Conservation (phyloP, 2,797 vertebrate genomes). For the Pampus argenteus region DNA sequence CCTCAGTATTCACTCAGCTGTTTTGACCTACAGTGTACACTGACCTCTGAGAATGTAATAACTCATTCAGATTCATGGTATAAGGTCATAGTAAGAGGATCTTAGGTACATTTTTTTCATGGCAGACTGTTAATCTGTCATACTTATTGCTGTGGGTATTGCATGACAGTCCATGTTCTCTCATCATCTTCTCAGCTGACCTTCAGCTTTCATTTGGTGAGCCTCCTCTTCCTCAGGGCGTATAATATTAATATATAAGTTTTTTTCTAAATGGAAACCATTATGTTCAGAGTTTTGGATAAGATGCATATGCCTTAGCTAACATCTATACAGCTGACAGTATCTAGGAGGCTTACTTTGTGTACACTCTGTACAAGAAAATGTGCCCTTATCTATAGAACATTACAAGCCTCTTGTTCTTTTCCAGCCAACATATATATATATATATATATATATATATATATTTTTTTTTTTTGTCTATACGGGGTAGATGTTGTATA, state of each 20-base stretch:
- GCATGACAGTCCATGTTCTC: constrained; percentile 71
- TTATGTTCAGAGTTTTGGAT: constrained; percentile 40
- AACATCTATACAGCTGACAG: constrained; percentile 35
- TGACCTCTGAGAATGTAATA: constrained; percentile 69
- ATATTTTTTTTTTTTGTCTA: constrained; percentile 1
- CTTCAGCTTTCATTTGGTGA: constrained; percentile 73
- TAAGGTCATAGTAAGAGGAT: constrained; percentile 64
- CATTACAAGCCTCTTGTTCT: neutral
- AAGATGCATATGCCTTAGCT: constrained; percentile 29
- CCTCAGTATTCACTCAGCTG: constrained; percentile 35
- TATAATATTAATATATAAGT: constrained; percentile 59
- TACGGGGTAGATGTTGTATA: neutral
- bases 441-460: too few relatives aligned
- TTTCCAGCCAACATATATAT: neutral
- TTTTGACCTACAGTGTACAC: constrained; percentile 52
- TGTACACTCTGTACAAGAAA: constrained; percentile 16
- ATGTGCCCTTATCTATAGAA: constrained; percentile 7
- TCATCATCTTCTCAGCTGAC: constrained; percentile 68
- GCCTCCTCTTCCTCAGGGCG: constrained; percentile 40
- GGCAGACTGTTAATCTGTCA: constrained; percentile 72
- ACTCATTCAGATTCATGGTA: constrained; percentile 63
- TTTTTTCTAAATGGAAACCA: constrained; percentile 66
- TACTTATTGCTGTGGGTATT: constrained; percentile 72
- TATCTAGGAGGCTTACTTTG: constrained; percentile 25
- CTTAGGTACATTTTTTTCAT: constrained; percentile 63